phyloP scores from a whole-genome alignment of 1,140 invertebrate species.

The Paraescarpia echinospica region DNA sequence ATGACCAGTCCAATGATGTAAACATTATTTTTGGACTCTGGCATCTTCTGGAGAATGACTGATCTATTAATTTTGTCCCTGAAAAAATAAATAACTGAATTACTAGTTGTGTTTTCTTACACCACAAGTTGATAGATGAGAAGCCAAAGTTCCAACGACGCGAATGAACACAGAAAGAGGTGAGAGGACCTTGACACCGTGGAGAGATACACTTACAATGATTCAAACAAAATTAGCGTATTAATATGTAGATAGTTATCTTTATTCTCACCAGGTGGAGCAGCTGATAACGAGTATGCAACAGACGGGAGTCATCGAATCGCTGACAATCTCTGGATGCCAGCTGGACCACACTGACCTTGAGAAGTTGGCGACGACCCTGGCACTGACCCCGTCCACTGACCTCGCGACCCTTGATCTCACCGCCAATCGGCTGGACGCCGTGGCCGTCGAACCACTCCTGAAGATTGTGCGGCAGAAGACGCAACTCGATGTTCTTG shows the following conservation, averaged over 20 bases:
- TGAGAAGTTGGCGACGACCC: not conserved
- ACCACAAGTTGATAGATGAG: no score
- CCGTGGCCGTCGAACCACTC: slow-evolving; percentile 7
- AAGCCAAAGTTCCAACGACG: no score
- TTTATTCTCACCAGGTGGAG: slow-evolving; percentile 10
- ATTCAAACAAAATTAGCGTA: no score
- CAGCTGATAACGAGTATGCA: not conserved
- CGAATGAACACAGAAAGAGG: no score
- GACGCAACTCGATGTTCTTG: slow-evolving; percentile 11
- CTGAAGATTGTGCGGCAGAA: slow-evolving; percentile 19
- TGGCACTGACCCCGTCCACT: not conserved
- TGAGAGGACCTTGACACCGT: no score
- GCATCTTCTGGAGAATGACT: no score
- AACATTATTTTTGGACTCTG: no score
- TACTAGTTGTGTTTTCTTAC: no score
- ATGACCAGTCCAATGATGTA: no score
- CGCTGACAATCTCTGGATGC: not conserved
- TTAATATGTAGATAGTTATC: not conserved
- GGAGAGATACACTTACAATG: no score
- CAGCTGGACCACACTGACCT: not conserved
- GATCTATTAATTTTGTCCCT: no score
- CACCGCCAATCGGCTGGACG: slow-evolving; percentile 7
- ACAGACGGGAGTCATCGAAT: not conserved
- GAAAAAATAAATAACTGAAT: no score
- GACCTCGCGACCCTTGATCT: slow-evolving; percentile 24